phyloP scores from a whole-genome alignment of 2,113 vertebrate species.

The Mionectes macconnelli region DNA sequence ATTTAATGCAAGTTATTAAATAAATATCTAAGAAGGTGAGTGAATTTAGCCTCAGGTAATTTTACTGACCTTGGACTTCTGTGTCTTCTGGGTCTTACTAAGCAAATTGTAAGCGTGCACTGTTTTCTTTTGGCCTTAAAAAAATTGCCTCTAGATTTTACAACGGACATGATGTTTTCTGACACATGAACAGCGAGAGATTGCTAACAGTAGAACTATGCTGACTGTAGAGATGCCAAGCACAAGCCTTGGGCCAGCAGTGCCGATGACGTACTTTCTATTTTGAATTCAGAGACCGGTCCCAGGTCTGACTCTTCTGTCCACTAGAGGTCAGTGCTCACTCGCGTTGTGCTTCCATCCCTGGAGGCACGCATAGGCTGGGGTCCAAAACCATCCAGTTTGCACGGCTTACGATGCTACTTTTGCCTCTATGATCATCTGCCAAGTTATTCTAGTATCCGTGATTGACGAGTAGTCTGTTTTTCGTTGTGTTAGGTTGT shows the following conservation, averaged over 20 bases:
- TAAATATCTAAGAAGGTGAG: neutral
- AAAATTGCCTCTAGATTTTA: neutral
- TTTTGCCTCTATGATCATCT: neutral
- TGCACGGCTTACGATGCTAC: neutral
- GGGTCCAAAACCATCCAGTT: neutral
- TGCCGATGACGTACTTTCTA: rapidly evolving
- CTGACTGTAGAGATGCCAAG: neutral
- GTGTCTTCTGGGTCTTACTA: rapidly evolving
- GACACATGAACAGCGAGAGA: neutral
- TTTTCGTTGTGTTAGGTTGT: neutral
- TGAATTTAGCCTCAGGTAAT: neutral
- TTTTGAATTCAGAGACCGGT: neutral
- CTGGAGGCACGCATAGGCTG: rapidly evolving
- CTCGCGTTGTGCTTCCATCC: neutral
- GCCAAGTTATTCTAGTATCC: neutral
- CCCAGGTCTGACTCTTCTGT: no score
- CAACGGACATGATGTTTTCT: neutral
- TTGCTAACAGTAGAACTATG: neutral
- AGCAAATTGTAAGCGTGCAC: neutral
- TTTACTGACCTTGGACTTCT: neutral
- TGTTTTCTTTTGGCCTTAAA: neutral
- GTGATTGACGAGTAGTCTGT: neutral
- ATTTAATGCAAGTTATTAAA: neutral
- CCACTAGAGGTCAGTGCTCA: conserved; percentile 44
- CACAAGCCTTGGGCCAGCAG: neutral